Conservation (phyloP, 2,113 vertebrate genomes). For the Notarius quadriscutis region DNA sequence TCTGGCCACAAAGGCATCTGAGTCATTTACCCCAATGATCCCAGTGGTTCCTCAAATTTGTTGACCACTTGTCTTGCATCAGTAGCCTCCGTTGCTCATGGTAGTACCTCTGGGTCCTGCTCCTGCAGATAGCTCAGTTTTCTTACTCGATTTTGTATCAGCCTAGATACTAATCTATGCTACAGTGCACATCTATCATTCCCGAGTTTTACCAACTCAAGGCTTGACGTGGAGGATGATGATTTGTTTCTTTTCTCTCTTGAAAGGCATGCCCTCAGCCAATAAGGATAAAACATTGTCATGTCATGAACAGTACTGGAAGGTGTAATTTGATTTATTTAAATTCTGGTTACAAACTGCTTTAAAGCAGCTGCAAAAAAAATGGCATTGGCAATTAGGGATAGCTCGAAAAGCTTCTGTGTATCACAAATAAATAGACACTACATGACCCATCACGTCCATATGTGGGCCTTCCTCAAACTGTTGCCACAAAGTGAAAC, state of each 20-base stretch:
- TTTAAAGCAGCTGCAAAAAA: background rate
- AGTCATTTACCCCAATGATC: background rate
- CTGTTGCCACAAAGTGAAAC: background rate
- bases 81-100: background rate
- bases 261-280: background rate
- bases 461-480: background rate
- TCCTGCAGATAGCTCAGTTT: background rate
- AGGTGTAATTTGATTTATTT: background rate
- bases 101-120: background rate
- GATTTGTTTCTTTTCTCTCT: background rate
- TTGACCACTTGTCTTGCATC: too few species aligned
- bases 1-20: slow-evolving; percentile 6
- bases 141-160: background rate
- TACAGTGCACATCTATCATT: background rate
- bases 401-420: background rate
- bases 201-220: background rate
- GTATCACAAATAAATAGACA: background rate
- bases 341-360: background rate
- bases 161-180: background rate
- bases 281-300: background rate
- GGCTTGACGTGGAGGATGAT: too few species aligned
- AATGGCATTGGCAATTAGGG: background rate
- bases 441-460: background rate
- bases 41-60: background rate
- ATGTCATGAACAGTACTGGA: background rate